Evolutionary conservation across 1,140 invertebrate genomes (phyloP).

Genomic region (Drosophila leontia): DNA sequence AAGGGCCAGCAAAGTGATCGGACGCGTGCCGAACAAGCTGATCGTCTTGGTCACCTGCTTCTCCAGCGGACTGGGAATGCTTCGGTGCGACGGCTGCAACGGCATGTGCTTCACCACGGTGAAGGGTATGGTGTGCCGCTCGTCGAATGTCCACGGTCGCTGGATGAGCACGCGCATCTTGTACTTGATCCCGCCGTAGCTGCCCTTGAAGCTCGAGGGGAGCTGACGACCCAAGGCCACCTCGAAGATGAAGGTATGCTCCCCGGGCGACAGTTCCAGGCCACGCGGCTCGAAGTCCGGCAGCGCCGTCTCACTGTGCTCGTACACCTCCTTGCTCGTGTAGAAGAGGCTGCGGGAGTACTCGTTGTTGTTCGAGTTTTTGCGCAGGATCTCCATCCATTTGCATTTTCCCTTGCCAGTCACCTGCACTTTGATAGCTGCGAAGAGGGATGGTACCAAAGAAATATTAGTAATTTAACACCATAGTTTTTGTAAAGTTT

Average conservation of each 20-base stretch:
- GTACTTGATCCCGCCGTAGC: conserved; percentile 81
- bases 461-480: not conserved
- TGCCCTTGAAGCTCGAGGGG: conserved; percentile 78
- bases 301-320: conserved; percentile 71
- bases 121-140: conserved; percentile 75
- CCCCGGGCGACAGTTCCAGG: conserved; percentile 70
- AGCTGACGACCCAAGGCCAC: conserved; percentile 64
- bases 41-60: conserved; percentile 83
- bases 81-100: conserved; percentile 52
- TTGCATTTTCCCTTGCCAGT: conserved; percentile 84
- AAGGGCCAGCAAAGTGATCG: conserved; percentile 75
- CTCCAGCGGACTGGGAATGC: conserved; percentile 65
- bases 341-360: conserved; percentile 77
- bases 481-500: not conserved
- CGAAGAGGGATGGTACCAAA: not conserved
- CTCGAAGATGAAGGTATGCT: conserved; percentile 75
- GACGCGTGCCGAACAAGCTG: conserved; percentile 78
- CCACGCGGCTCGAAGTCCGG: conserved; percentile 75
- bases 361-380: conserved; percentile 76
- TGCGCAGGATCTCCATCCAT: conserved; percentile 81
- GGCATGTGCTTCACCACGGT: conserved; percentile 77
- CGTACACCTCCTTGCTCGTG: conserved; percentile 81
- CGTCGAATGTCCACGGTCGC: conserved; percentile 79
- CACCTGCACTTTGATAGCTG: conserved; percentile 81
- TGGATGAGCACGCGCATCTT: conserved; percentile 82